Percentiles rank a stretch among this genome's conserved stretches.
phyloP scores from a whole-genome alignment of 2,797 vertebrate species.

The Neomorphus geoffroyi region DNA sequence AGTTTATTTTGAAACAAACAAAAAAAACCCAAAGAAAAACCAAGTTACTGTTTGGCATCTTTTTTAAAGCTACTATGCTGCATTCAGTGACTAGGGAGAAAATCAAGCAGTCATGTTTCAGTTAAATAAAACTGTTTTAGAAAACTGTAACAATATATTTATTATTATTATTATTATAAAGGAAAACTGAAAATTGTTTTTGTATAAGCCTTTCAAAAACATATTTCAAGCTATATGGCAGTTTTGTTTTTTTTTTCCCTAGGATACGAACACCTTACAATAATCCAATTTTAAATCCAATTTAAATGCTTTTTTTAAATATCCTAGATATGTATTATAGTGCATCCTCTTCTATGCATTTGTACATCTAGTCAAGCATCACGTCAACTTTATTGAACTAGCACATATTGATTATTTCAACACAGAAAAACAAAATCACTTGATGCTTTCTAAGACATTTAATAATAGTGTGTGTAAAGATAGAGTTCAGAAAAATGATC shows the following conservation, averaged over 20 bases:
- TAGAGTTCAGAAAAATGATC: background rate
- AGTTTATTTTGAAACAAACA: background rate
- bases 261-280: background rate
- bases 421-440: constrained; percentile 10
- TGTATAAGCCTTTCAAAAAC: background rate
- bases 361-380: background rate
- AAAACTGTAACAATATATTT: background rate
- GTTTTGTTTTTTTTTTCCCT: background rate
- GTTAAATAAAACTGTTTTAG: background rate
- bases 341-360: background rate
- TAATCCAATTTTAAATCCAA: background rate
- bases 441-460: background rate
- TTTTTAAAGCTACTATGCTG: background rate
- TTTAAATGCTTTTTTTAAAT: background rate
- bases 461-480: background rate
- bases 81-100: background rate
- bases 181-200: background rate
- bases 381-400: background rate
- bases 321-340: background rate
- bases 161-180: background rate
- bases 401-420: background rate
- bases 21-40: background rate
- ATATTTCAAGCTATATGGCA: background rate
- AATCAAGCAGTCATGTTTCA: background rate
- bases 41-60: background rate